Evolutionary conservation across 2,888 invertebrate species (phyloP), one percentile per base, ranked within the genome.

Genomic region (Sicus ferrugineus): DNA sequence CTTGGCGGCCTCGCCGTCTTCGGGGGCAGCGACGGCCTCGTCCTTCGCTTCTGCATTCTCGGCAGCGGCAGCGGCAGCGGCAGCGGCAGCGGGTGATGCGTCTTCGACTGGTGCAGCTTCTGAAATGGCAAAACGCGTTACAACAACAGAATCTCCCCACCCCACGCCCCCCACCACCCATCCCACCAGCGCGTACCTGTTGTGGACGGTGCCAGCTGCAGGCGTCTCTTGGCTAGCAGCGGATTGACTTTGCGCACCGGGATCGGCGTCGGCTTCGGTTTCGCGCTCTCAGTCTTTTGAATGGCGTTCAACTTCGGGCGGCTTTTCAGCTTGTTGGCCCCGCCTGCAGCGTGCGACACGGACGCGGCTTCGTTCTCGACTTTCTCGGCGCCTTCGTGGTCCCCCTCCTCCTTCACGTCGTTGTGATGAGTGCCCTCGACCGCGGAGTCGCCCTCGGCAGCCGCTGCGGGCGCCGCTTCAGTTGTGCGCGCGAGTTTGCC

Each of bases 241-340:
- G 86, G 85, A 74, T 86, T 86, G 30, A 82, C 79, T 76, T 84
- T 85, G 64, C 86, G 82, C 21, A 78, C 79, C 67, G 77, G 77
- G 65, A 77, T 75, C 3, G 76, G 71, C 11, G 79, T 68, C 14
- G 78, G 77, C 72, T 77, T 83, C 34, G 78, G 77, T 77, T 80
- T 84, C 68, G 73, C 73, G 75, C 75, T 81, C 70, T 83, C 81
- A 83, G 83, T 83, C 81, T 84, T 84, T 73, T 80, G 76, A 74
- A 80, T 79, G n/a, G 73, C 76, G 77, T 83, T 82, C 69, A 84
- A 79, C 73, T 85, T 83, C 77, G 84, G 85, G 67, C 86, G 83
- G 72, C 75, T 79, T 76, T 84, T 84, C 66, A 86, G 77, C 73
- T 84, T 83, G 77, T 84, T 85, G 19, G 84, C 74, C 42, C 84